These are phyloP conservation scores for Drosophila fungiperda DNA, from an alignment of 2,888 invertebrate genomes.

Conservation along the genomic window DNA sequence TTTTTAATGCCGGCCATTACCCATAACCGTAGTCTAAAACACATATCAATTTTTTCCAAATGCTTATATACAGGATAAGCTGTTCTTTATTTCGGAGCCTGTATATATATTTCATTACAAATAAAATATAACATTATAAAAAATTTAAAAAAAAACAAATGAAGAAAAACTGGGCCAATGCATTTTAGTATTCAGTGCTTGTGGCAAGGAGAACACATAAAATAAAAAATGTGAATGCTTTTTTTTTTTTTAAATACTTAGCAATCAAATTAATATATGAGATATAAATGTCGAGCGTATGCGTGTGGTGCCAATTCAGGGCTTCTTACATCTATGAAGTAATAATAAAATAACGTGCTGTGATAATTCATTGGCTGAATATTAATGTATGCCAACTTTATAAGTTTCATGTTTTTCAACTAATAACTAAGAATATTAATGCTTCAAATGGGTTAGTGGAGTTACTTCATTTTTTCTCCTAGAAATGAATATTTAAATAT, in stretches of 20 bases:
- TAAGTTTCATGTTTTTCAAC: constrained; percentile 5
- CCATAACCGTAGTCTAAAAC: background rate
- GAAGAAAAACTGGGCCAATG: constrained; percentile 2
- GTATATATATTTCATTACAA: constrained; percentile 26
- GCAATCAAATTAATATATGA: constrained; percentile 27
- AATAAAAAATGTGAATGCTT: constrained; percentile 39
- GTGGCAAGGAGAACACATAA: constrained; percentile 5
- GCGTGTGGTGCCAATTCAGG: constrained; percentile 16
- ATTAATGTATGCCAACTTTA: constrained; percentile 4
- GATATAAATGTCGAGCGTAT: constrained; percentile 51
- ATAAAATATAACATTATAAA: constrained; percentile 32
- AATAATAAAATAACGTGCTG: constrained; percentile 19
- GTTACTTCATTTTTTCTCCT: constrained; percentile 17
- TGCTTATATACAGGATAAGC: constrained; percentile 39
- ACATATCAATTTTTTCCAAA: background rate
- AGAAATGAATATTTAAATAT: constrained; percentile 22
- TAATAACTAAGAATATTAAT: constrained; percentile 45
- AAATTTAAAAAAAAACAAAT: constrained; percentile 12
- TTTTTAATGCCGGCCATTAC: background rate
- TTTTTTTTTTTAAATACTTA: constrained; percentile 45
- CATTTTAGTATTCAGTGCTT: background rate
- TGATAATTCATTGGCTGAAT: constrained; percentile 17
- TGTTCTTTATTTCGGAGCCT: constrained; percentile 35
- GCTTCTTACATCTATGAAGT: constrained; percentile 2
- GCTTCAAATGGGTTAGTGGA: constrained; percentile 6